These are phyloP conservation scores for Harpalus rubripes DNA, from an alignment of 2,888 invertebrate species.

Conservation along the genomic window DNA sequence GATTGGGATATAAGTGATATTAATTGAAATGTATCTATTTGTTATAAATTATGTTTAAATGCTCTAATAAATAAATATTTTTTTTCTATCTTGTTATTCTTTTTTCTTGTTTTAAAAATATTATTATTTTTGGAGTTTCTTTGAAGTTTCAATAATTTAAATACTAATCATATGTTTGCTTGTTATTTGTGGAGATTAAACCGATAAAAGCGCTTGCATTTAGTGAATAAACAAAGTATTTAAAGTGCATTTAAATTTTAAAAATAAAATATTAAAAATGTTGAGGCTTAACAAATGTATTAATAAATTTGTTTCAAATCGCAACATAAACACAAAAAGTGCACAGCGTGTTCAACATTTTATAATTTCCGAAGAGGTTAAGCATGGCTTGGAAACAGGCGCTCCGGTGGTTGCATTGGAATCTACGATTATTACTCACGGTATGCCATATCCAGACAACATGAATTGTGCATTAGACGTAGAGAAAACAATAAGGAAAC, in stretches of 20 bases:
- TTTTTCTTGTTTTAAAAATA: neutral
- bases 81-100: neutral
- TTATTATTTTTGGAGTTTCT: no score
- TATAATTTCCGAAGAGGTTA: conserved; percentile 82
- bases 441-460: conserved; percentile 97
- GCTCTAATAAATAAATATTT: conserved; percentile 37
- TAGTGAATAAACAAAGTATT: conserved; percentile 22
- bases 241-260: conserved; percentile 12
- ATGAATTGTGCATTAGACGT: conserved; percentile 90
- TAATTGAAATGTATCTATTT: conserved; percentile 25
- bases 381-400: conserved; percentile 81
- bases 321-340: conserved; percentile 66
- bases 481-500: conserved; percentile 86
- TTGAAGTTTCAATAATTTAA: neutral
- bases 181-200: neutral
- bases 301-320: conserved; percentile 19
- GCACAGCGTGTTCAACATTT: conserved; percentile 71
- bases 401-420: conserved; percentile 95
- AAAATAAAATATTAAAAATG: conserved; percentile 42
- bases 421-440: conserved; percentile 98
- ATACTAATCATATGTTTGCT: conserved; percentile 8
- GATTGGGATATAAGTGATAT: conserved; percentile 69
- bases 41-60: conserved; percentile 9
- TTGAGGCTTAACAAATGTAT: conserved; percentile 17
- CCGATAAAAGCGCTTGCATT: conserved; percentile 1